phyloP scores from a whole-genome alignment of 2,113 vertebrate genomes.

The Oreochromis aureus region DNA sequence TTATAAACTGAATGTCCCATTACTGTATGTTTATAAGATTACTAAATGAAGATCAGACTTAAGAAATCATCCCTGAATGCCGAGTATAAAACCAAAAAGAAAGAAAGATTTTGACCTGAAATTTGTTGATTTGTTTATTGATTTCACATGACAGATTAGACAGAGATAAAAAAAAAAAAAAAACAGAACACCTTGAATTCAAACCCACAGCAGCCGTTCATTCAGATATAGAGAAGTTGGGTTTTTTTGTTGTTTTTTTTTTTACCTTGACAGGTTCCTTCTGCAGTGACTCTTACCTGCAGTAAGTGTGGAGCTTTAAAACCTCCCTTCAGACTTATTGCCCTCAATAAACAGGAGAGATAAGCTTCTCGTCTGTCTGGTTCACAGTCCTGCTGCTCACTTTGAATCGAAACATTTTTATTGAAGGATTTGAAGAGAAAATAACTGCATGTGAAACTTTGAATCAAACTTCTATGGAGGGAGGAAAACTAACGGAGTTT shows the following conservation, averaged over 20 bases:
- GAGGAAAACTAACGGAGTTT: fast-evolving
- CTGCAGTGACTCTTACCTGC: conserved; percentile 21
- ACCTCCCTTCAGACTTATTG: conserved; percentile 22
- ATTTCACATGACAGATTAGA: fast-evolving
- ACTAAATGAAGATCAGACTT: background rate
- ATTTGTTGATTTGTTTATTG: background rate
- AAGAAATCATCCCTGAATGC: background rate
- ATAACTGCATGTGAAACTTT: fast-evolving
- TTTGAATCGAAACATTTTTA: fast-evolving
- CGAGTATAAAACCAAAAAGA: background rate
- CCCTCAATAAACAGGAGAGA: conserved; percentile 44
- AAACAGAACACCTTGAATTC: background rate
- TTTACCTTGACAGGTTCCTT: conserved; percentile 61
- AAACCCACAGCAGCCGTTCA: background rate
- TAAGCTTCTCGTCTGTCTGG: background rate
- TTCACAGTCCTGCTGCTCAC: fast-evolving
- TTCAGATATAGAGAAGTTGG: background rate
- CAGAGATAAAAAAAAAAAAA: background rate
- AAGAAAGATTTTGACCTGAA: background rate
- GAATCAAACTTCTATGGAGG: background rate
- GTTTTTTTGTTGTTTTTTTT: background rate
- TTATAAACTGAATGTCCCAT: fast-evolving
- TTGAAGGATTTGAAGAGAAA: fast-evolving
- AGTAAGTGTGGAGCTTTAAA: conserved; percentile 28
- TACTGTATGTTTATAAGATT: background rate